These are phyloP conservation scores for Nerophis ophidion DNA, from an alignment of 2,113 vertebrate species.

Conservation along the genomic window DNA sequence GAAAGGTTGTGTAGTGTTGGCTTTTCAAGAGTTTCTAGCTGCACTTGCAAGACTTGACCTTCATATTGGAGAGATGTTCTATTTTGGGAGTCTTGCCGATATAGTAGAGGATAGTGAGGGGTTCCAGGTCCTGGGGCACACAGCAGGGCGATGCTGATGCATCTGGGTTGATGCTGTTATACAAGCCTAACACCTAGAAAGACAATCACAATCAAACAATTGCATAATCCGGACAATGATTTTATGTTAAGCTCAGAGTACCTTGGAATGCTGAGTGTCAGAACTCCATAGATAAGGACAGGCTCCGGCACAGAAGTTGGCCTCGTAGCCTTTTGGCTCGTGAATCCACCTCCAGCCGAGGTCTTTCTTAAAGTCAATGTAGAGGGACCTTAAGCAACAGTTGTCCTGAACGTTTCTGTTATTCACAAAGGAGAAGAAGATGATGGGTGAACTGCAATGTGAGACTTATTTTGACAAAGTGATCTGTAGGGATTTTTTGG, in stretches of 20 bases:
- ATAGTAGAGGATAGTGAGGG: conserved; percentile 95
- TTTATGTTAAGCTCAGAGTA: conserved; percentile 21
- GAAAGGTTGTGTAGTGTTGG: conserved; percentile 11
- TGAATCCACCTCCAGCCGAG: conserved; percentile 77
- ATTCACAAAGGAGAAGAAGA: neutral
- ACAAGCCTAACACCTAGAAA: conserved; percentile 86
- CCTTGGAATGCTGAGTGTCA: conserved; percentile 75
- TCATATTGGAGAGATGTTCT: conserved; percentile 97
- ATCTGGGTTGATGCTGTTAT: conserved; percentile 95
- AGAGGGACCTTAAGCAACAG: conserved; percentile 74
- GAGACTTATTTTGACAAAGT: neutral
- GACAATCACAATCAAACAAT: neutral
- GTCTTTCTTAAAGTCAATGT: conserved; percentile 76
- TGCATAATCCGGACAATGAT: neutral
- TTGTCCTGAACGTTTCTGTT: conserved; percentile 74
- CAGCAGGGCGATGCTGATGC: conserved; percentile 94
- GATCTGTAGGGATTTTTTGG: neutral
- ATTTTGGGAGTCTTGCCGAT: conserved; percentile 97
- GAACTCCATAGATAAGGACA: conserved; percentile 79
- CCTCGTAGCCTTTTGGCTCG: conserved; percentile 74
- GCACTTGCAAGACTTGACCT: conserved; percentile 98
- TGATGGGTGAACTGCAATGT: neutral
- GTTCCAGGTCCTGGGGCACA: conserved; percentile 93
- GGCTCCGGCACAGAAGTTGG: conserved; percentile 76
- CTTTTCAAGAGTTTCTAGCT: conserved; percentile 75